Evolutionary conservation across 1,140 invertebrate genomes (phyloP), one percentile per base, ranked within the genome.

Genomic region (Acromyrmex heyeri): DNA sequence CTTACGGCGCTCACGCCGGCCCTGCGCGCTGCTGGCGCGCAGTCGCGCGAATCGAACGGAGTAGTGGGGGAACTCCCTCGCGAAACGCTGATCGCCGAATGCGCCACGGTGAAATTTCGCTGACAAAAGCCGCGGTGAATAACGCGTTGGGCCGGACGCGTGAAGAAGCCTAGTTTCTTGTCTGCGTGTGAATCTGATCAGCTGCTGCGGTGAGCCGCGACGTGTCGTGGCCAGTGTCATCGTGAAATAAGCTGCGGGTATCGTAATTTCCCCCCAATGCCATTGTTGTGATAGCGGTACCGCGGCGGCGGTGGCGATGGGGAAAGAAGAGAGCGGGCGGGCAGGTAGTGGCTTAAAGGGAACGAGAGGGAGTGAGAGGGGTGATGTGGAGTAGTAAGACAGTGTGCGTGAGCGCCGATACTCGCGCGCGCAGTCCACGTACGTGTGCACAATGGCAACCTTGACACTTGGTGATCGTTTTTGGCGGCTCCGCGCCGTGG

Each of bases 381-480:
- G 27, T 8, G 38, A 44, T 38, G 5, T 48, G 75, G 38, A 18
- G 21, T 55, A 21, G n/a, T 6, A 73, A 14, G 34, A 55, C 27
- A 34, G 65, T 82, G 48, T 83, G 83, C 55, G 86, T 55, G 82
- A 34, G 88, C 86, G 87, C 61, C 61, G 75, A 83, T 87, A 76
- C 81, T 7, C 69, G 34, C 21, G 62, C 77, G 53, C 61, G 72
- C 70, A 65, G 69, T 48, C 34, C 48, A 75, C 73, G 82, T 90
- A 79, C 78, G 88, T 89, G 88, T 93, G 79, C 67, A 93, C 92
- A 94, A 94, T 94, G 93, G 93, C 93, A 94, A 94, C 93, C 93
- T 94, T 94, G 93, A 94, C 94, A 94, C 93, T 94, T 92, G 92
- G 87, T 92, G 92, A 92, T 91, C 92, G 91, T 92, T 92, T 94